These are phyloP conservation scores for Drosophila tsacasi DNA, from an alignment of 1,140 invertebrate species.

Conservation along the genomic window DNA sequence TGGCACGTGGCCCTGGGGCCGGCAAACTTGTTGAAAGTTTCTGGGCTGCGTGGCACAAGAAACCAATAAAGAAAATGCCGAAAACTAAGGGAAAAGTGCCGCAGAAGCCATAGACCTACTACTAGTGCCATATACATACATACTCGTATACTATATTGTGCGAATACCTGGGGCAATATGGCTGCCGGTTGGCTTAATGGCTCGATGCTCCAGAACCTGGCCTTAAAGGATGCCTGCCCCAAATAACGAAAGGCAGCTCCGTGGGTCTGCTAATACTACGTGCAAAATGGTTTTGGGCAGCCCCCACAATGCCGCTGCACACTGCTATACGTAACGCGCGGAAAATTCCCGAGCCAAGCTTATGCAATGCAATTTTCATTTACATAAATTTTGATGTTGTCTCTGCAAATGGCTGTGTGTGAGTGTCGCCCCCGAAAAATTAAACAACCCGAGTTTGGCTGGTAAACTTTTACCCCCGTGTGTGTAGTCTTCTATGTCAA, in stretches of 20 bases:
- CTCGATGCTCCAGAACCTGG: constrained; percentile 24
- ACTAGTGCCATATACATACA: constrained; percentile 7
- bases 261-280: constrained; percentile 73
- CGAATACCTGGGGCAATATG: constrained; percentile 50
- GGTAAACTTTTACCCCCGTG: constrained; percentile 53
- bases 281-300: constrained; percentile 72
- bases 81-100: constrained; percentile 66
- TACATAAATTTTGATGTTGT: constrained; percentile 73
- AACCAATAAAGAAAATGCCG: constrained; percentile 73
- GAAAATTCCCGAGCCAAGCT: constrained; percentile 35
- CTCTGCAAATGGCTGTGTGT: constrained; percentile 35
- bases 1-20: neutral
- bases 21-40: constrained; percentile 56
- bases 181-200: constrained; percentile 59
- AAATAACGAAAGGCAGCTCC: constrained; percentile 69
- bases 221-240: constrained; percentile 62
- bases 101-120: constrained; percentile 31
- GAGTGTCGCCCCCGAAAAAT: constrained; percentile 38
- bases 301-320: constrained; percentile 34
- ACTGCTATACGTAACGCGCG: constrained; percentile 66
- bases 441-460: constrained; percentile 50
- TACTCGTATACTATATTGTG: constrained; percentile 17
- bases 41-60: constrained; percentile 52
- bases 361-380: constrained; percentile 83
- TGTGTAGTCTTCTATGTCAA: constrained; percentile 77